These are phyloP conservation scores for Enteromius trimaculatus DNA, from an alignment of 2,797 vertebrate genomes.

Conservation along the genomic window DNA sequence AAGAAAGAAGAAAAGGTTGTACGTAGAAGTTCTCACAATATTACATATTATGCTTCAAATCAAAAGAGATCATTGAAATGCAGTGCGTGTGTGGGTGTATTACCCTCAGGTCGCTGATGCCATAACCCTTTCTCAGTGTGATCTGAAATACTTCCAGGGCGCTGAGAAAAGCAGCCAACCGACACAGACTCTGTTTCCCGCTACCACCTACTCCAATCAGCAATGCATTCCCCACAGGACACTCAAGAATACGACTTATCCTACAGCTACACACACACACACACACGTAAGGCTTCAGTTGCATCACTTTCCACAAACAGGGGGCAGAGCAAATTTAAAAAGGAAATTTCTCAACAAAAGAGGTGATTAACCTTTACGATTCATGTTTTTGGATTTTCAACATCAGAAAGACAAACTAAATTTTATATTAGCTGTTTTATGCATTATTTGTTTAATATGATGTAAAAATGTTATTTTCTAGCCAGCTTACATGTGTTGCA, in stretches of 20 bases:
- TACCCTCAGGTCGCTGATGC: conserved; percentile 79
- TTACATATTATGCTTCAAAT: not conserved
- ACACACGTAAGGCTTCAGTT: not conserved
- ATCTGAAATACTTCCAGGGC: conserved; percentile 81
- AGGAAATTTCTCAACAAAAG: not conserved
- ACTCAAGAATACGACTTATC: conserved; percentile 81
- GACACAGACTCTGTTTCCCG: conserved; percentile 80
- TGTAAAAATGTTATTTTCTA: not conserved
- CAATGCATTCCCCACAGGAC: conserved; percentile 78
- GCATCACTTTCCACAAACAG: not conserved
- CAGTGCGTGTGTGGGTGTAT: not conserved
- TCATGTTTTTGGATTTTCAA: not conserved
- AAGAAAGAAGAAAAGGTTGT: not conserved
- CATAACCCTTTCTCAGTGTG: conserved; percentile 77
- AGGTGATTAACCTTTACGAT: not conserved
- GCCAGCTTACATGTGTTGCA: conserved; percentile 71
- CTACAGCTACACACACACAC: conserved; percentile 71
- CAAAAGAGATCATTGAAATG: not conserved
- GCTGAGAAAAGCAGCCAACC: conserved; percentile 78
- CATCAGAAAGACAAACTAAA: not conserved
- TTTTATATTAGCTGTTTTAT: not conserved
- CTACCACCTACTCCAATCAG: conserved; percentile 79
- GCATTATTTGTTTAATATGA: not conserved
- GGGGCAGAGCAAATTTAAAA: not conserved
- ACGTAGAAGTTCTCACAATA: not conserved